These are phyloP conservation scores for Xerus rutilus DNA, from an alignment of 2,797 vertebrate genomes.

Conservation along the genomic window DNA sequence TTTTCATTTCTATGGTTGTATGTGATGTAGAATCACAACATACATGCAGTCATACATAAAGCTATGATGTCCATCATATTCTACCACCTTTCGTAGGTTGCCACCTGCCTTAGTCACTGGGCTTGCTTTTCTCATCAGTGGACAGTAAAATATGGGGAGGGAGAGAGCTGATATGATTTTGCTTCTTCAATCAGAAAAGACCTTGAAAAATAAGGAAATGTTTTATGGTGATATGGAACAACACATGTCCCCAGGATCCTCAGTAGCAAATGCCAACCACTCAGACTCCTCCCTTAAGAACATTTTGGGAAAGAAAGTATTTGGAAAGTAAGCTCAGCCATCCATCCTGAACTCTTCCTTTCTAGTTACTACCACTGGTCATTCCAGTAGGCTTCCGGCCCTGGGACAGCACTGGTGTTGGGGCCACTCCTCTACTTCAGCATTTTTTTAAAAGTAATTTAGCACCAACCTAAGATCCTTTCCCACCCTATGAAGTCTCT, in stretches of 20 bases:
- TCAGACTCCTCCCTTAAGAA: not conserved
- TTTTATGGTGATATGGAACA: not conserved
- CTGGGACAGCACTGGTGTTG: not conserved
- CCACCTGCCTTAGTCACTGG: not conserved
- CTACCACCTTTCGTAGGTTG: not conserved
- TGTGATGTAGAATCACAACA: too few relatives aligned
- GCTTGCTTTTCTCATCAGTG: not conserved
- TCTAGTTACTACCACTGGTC: not conserved
- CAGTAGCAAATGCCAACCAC: too few relatives aligned
- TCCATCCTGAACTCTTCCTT: not conserved
- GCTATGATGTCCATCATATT: too few relatives aligned
- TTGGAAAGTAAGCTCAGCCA: not conserved
- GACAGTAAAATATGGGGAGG: not conserved
- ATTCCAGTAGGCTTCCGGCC: not conserved
- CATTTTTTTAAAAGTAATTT: not conserved
- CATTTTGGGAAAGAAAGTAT: not conserved
- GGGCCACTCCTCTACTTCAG: not conserved
- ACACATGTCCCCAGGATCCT: not conserved
- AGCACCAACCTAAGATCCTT: not conserved
- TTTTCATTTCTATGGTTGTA: too few relatives aligned
- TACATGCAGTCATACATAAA: too few relatives aligned
- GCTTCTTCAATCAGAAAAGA: not conserved
- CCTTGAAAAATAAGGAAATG: not conserved
- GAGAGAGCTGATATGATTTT: not conserved
- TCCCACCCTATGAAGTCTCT: not conserved